phyloP scores from a whole-genome alignment of 1,140 invertebrate species.

The Dreissena polymorpha region DNA sequence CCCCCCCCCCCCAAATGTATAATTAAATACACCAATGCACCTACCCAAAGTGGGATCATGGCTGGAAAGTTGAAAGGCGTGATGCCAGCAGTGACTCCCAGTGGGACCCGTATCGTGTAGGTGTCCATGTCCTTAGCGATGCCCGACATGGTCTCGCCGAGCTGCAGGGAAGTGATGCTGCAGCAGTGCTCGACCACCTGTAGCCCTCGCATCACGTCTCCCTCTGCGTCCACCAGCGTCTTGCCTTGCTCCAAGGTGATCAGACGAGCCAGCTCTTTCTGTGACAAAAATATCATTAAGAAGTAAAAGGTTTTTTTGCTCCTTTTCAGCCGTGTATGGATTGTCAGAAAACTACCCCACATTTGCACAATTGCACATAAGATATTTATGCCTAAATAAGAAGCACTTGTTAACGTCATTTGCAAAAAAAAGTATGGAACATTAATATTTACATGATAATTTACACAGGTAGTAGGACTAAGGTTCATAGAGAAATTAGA shows the following conservation, averaged over 20 bases:
- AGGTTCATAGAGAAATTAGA: too few relatives aligned
- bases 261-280: slow-evolving; percentile 93
- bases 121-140: slow-evolving; percentile 91
- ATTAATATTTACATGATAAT: too few relatives aligned
- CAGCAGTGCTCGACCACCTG: slow-evolving; percentile 99
- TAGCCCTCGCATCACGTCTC: slow-evolving; percentile 97
- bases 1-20: too few relatives aligned
- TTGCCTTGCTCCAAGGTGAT: slow-evolving; percentile 99
- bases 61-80: slow-evolving; percentile 94
- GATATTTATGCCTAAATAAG: too few relatives aligned
- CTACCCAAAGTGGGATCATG: slow-evolving; percentile 98
- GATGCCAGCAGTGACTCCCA: slow-evolving; percentile 94
- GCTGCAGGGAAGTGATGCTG: slow-evolving; percentile 92
- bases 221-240: slow-evolving; percentile 97
- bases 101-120: slow-evolving; percentile 89
- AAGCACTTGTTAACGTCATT: too few relatives aligned
- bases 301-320: too few relatives aligned
- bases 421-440: too few relatives aligned
- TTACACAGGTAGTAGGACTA: too few relatives aligned
- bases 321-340: too few relatives aligned
- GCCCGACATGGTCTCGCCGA: slow-evolving; percentile 95
- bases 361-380: too few relatives aligned
- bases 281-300: slow-evolving; percentile 59
- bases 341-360: too few relatives aligned
- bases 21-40: too few relatives aligned